Percentiles rank a stretch among this genome's conserved stretches.
Conservation (phyloP, 2,113 vertebrate species). For the Aix galericulata region DNA sequence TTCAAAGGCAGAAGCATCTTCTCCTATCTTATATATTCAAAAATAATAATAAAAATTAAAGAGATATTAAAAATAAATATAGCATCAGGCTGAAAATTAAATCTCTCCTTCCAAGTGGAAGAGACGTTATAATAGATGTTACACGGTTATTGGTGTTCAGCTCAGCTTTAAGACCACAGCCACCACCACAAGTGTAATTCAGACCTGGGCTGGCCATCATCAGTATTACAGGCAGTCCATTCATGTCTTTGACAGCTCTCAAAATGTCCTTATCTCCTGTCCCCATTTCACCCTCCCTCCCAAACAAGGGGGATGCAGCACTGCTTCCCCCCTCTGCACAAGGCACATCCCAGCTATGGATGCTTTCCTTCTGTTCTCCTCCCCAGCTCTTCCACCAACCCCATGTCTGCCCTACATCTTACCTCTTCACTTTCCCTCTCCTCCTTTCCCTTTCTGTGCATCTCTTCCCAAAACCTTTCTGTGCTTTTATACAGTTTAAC, state of each 20-base stretch:
- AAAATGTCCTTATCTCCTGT: not conserved
- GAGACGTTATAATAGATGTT: not conserved
- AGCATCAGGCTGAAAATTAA: not conserved
- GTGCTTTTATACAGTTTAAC: accelerated
- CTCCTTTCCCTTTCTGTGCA: not conserved
- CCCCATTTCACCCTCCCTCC: not conserved
- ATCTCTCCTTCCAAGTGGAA: not conserved
- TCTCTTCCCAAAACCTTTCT: not conserved
- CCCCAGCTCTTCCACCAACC: not conserved
- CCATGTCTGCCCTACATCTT: not conserved
- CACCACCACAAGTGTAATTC: not conserved
- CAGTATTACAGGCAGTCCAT: not conserved
- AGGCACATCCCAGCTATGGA: not conserved
- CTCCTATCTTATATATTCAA: not conserved
- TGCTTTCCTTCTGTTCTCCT: not conserved
- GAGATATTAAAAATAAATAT: not conserved
- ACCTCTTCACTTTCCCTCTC: not conserved
- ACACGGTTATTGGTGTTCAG: not conserved
- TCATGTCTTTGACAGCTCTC: not conserved
- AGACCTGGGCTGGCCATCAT: not conserved
- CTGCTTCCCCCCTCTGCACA: not conserved
- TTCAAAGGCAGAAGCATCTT: not conserved
- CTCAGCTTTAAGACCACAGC: not conserved
- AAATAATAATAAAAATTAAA: not conserved
- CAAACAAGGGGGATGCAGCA: not conserved